These are phyloP conservation scores for Albula glossodonta DNA, from an alignment of 2,113 vertebrate genomes.

Conservation along the genomic window DNA sequence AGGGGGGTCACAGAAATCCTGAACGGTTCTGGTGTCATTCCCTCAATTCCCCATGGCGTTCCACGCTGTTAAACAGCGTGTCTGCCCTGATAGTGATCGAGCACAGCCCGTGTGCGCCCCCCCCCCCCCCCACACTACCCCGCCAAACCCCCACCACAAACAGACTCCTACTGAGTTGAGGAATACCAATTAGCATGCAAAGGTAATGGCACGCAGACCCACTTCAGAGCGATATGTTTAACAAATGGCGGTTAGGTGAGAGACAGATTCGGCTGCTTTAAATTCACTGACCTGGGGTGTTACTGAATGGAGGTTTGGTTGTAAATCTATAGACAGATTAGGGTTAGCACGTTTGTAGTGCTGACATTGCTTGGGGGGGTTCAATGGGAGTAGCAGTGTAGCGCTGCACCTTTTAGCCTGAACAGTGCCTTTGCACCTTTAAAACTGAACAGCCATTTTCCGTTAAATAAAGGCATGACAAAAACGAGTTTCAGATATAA, in stretches of 20 bases:
- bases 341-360: constrained; percentile 39
- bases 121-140: constrained; percentile 48
- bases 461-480: constrained; percentile 17
- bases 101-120: constrained; percentile 44
- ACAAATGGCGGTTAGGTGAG: constrained; percentile 13
- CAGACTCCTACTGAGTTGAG: constrained; percentile 59
- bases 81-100: constrained; percentile 51
- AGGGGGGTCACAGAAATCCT: background rate
- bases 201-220: constrained; percentile 54
- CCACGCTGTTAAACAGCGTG: constrained; percentile 46
- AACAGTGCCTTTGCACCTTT: constrained; percentile 8
- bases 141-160: constrained; percentile 58
- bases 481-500: background rate
- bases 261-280: background rate
- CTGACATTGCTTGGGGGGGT: constrained; percentile 48
- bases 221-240: constrained; percentile 47
- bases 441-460: constrained; percentile 2
- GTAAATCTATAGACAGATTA: constrained; percentile 48
- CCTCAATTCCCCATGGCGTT: constrained; percentile 32
- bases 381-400: constrained; percentile 28
- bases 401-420: constrained; percentile 19
- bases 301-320: constrained; percentile 29
- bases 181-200: constrained; percentile 71
- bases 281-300: constrained; percentile 47
- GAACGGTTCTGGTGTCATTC: constrained; percentile 33